Evolutionary conservation across 2,888 invertebrate genomes (phyloP).

Genomic region (Leptura quadrifasciata): DNA sequence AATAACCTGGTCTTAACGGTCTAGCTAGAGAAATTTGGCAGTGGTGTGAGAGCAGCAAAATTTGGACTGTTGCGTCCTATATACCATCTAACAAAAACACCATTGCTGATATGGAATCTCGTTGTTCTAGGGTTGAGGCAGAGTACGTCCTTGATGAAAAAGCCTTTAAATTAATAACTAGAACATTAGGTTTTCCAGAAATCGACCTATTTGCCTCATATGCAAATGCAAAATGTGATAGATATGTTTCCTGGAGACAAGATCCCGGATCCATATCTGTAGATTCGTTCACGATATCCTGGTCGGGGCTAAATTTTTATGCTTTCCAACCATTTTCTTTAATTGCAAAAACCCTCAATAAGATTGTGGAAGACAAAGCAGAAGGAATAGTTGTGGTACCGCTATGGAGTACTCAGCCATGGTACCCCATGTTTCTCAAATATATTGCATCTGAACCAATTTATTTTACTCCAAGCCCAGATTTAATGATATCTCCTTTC

Average conservation of each 20-base stretch:
- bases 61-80: conserved; percentile 42
- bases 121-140: conserved; percentile 29
- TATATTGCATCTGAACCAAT: too few relatives aligned
- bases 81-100: conserved; percentile 24
- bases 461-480: too few relatives aligned
- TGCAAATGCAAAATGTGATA: conserved; percentile 41
- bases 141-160: conserved; percentile 19
- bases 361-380: conserved; percentile 40
- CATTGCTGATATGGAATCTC: conserved; percentile 38
- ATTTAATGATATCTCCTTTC: too few relatives aligned
- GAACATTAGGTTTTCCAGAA: conserved; percentile 28
- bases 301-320: conserved; percentile 33
- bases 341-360: conserved; percentile 26
- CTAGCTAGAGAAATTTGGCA: conserved; percentile 45
- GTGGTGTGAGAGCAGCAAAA: conserved; percentile 40
- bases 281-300: conserved; percentile 34
- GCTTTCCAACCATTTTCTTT: conserved; percentile 44
- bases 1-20: conserved; percentile 11
- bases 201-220: conserved; percentile 46
- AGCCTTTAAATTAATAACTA: neutral
- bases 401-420: too few relatives aligned
- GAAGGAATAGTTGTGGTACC: conserved; percentile 21
- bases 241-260: conserved; percentile 41
- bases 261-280: conserved; percentile 37
- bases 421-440: too few relatives aligned